Conservation (phyloP, 1,140 invertebrate genomes). For the Aphidius gifuensis region DNA sequence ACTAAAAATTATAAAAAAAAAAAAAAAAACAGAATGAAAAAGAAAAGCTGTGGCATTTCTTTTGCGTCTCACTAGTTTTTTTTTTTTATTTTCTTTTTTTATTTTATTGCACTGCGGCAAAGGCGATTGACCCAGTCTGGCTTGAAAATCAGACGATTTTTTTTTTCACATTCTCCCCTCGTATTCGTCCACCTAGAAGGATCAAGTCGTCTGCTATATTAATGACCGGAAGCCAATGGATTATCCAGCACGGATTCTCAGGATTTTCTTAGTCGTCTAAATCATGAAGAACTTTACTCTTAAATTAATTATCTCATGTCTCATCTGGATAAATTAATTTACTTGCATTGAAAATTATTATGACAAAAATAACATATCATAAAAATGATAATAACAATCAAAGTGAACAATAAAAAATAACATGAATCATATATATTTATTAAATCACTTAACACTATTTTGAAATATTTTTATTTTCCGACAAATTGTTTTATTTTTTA, state of each 20-base stretch:
- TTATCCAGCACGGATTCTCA: conserved; percentile 30
- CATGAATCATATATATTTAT: background rate
- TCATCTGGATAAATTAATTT: too few relatives aligned
- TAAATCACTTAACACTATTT: background rate
- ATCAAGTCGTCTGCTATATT: conserved; percentile 42
- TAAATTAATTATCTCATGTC: background rate
- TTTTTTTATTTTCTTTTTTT: background rate
- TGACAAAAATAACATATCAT: background rate
- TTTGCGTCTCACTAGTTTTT: too few relatives aligned
- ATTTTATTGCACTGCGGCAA: conserved; percentile 18
- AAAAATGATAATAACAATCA: background rate
- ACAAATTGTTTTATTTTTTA: conserved; percentile 1
- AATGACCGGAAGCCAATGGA: conserved; percentile 35
- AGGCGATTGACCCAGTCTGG: conserved; percentile 28
- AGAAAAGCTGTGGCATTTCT: too few relatives aligned
- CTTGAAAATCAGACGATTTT: conserved; percentile 32
- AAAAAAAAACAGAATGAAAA: background rate
- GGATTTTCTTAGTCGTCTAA: background rate
- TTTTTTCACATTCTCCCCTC: conserved; percentile 17
- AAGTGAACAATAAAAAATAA: background rate
- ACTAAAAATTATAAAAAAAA: conserved; percentile 18
- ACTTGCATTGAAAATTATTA: too few relatives aligned
- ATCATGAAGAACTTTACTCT: background rate
- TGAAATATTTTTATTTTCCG: background rate
- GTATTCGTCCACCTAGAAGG: conserved; percentile 6